Evolutionary conservation across 2,888 invertebrate species (phyloP).

Genomic region (Phalera bucephala): DNA sequence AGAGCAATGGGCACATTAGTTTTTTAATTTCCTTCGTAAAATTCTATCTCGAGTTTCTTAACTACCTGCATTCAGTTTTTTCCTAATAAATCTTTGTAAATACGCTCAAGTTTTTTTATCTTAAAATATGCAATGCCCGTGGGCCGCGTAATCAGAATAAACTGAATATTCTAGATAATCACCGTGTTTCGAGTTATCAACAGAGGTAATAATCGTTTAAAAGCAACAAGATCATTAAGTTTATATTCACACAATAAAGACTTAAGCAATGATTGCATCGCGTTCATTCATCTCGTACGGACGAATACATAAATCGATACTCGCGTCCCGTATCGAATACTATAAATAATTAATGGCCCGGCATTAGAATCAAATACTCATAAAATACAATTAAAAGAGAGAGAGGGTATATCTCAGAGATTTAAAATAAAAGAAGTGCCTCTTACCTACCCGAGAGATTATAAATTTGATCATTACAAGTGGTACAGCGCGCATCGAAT

Average conservation of each 20-base stretch:
- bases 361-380: constrained; percentile 83
- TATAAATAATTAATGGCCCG: constrained; percentile 81
- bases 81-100: constrained; percentile 11
- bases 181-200: constrained; percentile 17
- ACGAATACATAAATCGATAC: constrained; percentile 74
- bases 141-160: constrained; percentile 14
- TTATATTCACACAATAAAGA: constrained; percentile 52
- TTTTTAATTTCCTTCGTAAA: constrained; percentile 29
- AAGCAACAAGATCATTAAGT: constrained; percentile 38
- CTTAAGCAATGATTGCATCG: constrained; percentile 52
- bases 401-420: constrained; percentile 71
- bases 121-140: constrained; percentile 9
- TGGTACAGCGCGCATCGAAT: constrained; percentile 73
- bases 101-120: constrained; percentile 8
- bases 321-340: constrained; percentile 78
- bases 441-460: constrained; percentile 78
- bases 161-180: constrained; percentile 18
- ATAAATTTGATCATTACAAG: constrained; percentile 80
- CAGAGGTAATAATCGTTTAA: constrained; percentile 29
- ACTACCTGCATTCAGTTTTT: constrained; percentile 13
- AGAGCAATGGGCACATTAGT: constrained; percentile 33
- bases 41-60: constrained; percentile 22
- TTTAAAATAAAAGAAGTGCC: constrained; percentile 73
- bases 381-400: constrained; percentile 83
- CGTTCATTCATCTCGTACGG: constrained; percentile 58